These are phyloP conservation scores for Phalera bucephala DNA, from an alignment of 2,888 invertebrate species.

Conservation along the genomic window DNA sequence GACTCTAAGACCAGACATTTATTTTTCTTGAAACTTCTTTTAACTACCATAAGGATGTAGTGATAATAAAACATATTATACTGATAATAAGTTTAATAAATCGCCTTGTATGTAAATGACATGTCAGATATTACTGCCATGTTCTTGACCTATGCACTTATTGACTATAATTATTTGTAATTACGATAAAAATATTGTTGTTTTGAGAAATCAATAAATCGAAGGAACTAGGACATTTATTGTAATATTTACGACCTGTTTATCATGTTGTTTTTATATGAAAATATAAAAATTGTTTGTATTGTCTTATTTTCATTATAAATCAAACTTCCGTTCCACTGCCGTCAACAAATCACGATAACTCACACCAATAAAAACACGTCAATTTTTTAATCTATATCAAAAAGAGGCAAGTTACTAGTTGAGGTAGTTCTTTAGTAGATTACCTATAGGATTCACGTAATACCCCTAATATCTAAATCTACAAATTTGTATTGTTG, in stretches of 20 bases:
- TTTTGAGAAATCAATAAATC: background rate
- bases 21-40: too few species aligned
- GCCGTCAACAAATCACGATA: too few species aligned
- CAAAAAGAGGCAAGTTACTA: too few species aligned
- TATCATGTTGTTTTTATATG: background rate
- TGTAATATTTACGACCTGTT: background rate
- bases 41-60: background rate
- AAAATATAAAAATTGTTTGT: background rate
- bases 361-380: too few species aligned
- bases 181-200: background rate
- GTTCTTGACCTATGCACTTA: slow-evolving; percentile 1
- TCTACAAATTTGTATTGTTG: too few species aligned
- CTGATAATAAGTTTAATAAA: background rate
- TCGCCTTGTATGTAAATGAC: background rate
- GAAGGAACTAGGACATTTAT: background rate
- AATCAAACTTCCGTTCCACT: too few species aligned
- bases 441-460: too few species aligned
- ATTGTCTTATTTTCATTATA: too few species aligned
- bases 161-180: background rate
- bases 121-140: background rate
- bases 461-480: too few species aligned
- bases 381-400: too few species aligned
- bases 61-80: background rate
- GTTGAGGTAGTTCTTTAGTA: too few species aligned
- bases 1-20: background rate